A percentile compares a stretch with the other conserved stretches of the same genome.
Conservation (phyloP, 2,797 vertebrate genomes). For the Sebastes jordani region DNA sequence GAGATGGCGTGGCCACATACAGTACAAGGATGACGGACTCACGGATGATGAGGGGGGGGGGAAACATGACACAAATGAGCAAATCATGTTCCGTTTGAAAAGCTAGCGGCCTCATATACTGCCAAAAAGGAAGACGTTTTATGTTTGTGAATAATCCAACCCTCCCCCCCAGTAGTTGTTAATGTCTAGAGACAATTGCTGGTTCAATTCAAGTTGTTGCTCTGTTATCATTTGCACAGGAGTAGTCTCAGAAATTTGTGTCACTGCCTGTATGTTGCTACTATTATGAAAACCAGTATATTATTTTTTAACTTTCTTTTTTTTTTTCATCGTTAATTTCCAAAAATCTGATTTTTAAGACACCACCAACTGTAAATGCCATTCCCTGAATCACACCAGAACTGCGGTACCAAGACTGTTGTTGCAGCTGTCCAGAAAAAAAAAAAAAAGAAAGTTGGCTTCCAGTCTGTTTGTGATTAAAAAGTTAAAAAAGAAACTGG, state of each 20-base stretch:
- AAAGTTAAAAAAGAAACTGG: conserved; percentile 72
- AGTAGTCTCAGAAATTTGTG: conserved; percentile 97
- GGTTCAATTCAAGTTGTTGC: conserved; percentile 99
- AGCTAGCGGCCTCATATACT: conserved; percentile 97
- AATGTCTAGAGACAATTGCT: conserved; percentile 98
- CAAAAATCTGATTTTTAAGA: conserved; percentile 76
- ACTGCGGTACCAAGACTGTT: conserved; percentile 95
- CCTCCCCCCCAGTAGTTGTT: conserved; percentile 92
- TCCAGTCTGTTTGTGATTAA: conserved; percentile 97
- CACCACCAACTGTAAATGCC: conserved; percentile 99
- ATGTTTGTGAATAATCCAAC: conserved; percentile 98
- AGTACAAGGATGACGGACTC: conserved; percentile 89
- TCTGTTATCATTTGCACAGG: conserved; percentile 99
- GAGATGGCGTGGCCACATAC: conserved; percentile 90
- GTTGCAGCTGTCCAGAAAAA: conserved; percentile 84
- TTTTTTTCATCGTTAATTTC: conserved; percentile 64
- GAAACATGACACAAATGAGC: conserved; percentile 84
- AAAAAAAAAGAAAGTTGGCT: conserved; percentile 81
- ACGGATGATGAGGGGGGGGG: conserved; percentile 73
- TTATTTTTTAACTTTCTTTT: conserved; percentile 56
- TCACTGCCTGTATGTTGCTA: conserved; percentile 99
- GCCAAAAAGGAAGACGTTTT: conserved; percentile 97
- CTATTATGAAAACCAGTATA: conserved; percentile 88
- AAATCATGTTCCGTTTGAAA: conserved; percentile 92
- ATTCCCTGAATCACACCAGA: conserved; percentile 89